Evolutionary conservation across 1,140 invertebrate genomes (phyloP).

Genomic region (Anagrus nilaparvatae): DNA sequence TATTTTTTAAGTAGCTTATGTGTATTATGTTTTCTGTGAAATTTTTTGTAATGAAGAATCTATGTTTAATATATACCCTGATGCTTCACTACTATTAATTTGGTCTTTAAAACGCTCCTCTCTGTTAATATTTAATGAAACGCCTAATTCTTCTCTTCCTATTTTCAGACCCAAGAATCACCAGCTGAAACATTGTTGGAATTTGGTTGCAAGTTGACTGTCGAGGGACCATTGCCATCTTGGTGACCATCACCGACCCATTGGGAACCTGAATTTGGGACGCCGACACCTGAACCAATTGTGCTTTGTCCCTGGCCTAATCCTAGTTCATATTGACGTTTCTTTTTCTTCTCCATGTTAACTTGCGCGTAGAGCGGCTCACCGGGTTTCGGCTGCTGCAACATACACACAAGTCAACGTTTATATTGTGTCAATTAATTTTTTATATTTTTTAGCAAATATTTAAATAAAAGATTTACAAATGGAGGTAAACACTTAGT

Average conservation of each 20-base stretch:
- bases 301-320: slow-evolving; percentile 28
- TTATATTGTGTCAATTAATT: slow-evolving; percentile 14
- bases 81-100: no score
- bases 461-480: slow-evolving; percentile 1
- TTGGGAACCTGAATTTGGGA: slow-evolving; percentile 24
- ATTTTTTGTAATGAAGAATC: no score
- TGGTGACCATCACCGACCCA: slow-evolving; percentile 35
- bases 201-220: slow-evolving; percentile 35
- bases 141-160: no score
- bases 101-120: no score
- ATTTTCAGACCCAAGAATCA: slow-evolving; percentile 47
- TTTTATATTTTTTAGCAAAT: slow-evolving; percentile 16
- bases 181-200: slow-evolving; percentile 41
- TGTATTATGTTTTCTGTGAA: no score
- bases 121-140: slow-evolving; percentile 8
- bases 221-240: slow-evolving; percentile 29
- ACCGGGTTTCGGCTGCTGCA: slow-evolving; percentile 50
- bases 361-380: slow-evolving; percentile 73
- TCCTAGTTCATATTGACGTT: slow-evolving; percentile 48
- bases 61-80: no score
- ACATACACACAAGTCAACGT: slow-evolving; percentile 41
- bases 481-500: neutral
- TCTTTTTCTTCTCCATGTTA: slow-evolving; percentile 68
- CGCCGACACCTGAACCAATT: slow-evolving; percentile 17
- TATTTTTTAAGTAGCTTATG: no score